Evolutionary conservation across 2,888 invertebrate species (phyloP), one percentile per base, ranked within the genome.

Genomic region (Lordiphosa fenestrarum): DNA sequence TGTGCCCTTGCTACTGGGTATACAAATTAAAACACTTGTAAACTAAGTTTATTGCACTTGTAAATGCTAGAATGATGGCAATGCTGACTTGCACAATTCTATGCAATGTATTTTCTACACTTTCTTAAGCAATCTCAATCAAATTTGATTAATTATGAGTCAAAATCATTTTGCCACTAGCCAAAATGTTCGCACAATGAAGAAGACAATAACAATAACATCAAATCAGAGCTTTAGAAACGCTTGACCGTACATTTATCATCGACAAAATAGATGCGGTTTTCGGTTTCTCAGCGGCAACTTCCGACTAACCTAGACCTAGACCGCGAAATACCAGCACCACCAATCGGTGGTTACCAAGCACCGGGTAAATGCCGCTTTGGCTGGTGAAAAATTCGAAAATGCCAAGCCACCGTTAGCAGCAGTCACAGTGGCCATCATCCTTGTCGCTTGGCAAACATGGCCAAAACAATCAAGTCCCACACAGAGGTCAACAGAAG

Each of bases 251-350:
- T 41, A 53, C 60, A 80, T 83, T 76, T 73, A 84, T 66, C 59
- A 84, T 61, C 71, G 44, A 81, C 57, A 6, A 51, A 66, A 56
- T 83, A 69, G 73, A 80, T 57, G 66, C 66, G 59, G 39, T 55
- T 38, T 48, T 48, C 44, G 23, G 33, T 51, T 41, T 58, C 36
- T 36, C 59, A 46, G 60, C 60, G 52, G 49, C 53, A 21, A 84
- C 84, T 77, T 77, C 77, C 77, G 74, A 60, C 61, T 76, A 60
- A 59, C 61, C 71, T 73, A 82, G 83, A 80, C 74, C 80, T 73
- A 80, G 80, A 74, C 82, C 82, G 58, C 75, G 80, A 84, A 68
- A 59, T 59, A 39, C 33, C 35, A n/a, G 33, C 19, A 53, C 40
- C 57, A 49, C 50, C 57, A 36, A 36, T 38, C 10, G 12, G 19